phyloP scores from a whole-genome alignment of 2,113 vertebrate genomes.

The Hippocampus guttulatus region DNA sequence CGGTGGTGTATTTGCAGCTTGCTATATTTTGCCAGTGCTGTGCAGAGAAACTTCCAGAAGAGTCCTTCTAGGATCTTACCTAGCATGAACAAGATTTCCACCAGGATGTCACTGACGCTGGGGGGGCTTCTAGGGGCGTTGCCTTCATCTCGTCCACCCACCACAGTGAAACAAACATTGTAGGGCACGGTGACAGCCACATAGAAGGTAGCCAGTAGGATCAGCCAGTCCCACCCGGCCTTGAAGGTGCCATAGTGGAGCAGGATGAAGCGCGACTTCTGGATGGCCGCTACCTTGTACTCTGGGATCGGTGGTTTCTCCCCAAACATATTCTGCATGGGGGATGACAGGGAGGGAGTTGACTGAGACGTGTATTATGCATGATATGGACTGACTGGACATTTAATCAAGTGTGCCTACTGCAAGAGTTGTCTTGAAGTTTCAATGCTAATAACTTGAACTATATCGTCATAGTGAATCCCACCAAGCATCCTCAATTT shows the following conservation, averaged over 20 bases:
- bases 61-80: slow-evolving; percentile 52
- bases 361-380: background rate
- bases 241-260: slow-evolving; percentile 82
- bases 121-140: slow-evolving; percentile 66
- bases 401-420: background rate
- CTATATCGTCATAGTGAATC: background rate
- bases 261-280: slow-evolving; percentile 80
- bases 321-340: slow-evolving; percentile 76
- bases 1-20: no score
- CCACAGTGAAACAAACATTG: slow-evolving; percentile 77
- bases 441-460: no score
- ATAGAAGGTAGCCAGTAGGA: slow-evolving; percentile 81
- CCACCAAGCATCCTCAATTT: background rate
- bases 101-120: slow-evolving; percentile 76
- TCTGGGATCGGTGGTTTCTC: slow-evolving; percentile 79
- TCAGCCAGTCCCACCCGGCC: slow-evolving; percentile 81
- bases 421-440: no score
- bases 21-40: no score
- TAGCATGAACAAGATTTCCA: slow-evolving; percentile 81
- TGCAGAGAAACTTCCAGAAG: no score
- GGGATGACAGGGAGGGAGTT: background rate
- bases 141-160: slow-evolving; percentile 67
- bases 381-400: background rate
- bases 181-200: slow-evolving; percentile 82
- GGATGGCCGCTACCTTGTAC: slow-evolving; percentile 81